Base-by-base conservation (phyloP, 2,888 invertebrate species). In the Calameuta filiformis region DNA sequence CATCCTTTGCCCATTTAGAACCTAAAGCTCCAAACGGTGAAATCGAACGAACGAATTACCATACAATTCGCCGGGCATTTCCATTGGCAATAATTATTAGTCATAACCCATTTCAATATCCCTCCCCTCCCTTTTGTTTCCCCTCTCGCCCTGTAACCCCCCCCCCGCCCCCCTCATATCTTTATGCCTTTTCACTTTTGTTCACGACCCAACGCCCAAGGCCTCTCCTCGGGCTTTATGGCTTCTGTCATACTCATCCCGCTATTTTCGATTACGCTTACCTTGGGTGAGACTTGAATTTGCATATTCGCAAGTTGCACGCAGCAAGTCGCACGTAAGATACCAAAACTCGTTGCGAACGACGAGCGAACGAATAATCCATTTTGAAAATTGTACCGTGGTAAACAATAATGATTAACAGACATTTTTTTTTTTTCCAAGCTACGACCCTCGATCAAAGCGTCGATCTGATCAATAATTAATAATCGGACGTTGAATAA, bases 11-110 rank as follows among this genome's bases (percentile, higher is more conserved):
- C 76, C 71, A 68, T 12, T 68, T 34, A 71, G 56, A 74, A 75
- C 56, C 68, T 37, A 30, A 35, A 34, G 35, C 56, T 23, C 56
- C 73, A 30, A 73, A 75, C 78, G 81, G 79, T 79, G 78, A 80
- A 79, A 77, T 77, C 79, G 76, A 12, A 69, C 68, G 75, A 40
- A 68, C 35, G 37, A 76, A 85, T 87, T 86, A 83, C 76, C 86
- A 86, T 85, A 83, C 85, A 85, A 87, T 86, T 77, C 80, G 75
- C 40, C 15, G 40, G 81, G 75, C 81, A 84, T 84, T 84, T 80
- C 82, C 84, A 78, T 69, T 69, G 77, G 76, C 81, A 79, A 77
- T 80, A 82, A 86, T 82, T 82, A 82, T 86, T 85, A 83, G 85
- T 86, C 85, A 84, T 80, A 79, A 6, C 23, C 56, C 79, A 76